Percentiles rank a stretch among this genome's conserved stretches.
Conservation (phyloP, 2,888 invertebrate species). For the Calliopum simillimum region DNA sequence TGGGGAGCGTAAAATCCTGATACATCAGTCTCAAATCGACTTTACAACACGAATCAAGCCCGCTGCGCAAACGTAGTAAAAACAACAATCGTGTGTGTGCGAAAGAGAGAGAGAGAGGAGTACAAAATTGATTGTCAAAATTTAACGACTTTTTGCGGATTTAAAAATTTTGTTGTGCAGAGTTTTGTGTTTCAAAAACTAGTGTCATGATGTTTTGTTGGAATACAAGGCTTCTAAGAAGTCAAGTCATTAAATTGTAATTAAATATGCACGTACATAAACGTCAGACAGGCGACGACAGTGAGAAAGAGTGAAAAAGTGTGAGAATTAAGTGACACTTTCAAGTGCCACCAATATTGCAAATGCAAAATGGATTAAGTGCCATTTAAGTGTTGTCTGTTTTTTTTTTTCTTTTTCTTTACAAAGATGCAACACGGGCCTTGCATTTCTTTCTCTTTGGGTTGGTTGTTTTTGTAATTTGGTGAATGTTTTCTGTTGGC, state of each 20-base stretch:
- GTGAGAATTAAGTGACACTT: slow-evolving; percentile 1
- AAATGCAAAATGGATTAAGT: neutral
- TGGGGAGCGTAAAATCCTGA: slow-evolving; percentile 25
- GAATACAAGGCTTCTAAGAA: slow-evolving; percentile 12
- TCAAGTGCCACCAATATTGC: neutral
- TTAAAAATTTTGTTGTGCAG: slow-evolving; percentile 16
- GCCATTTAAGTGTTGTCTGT: neutral
- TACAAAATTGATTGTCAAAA: neutral
- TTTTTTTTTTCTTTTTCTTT: neutral
- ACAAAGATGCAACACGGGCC: neutral
- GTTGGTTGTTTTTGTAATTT: neutral
- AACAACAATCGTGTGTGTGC: neutral
- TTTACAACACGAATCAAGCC: slow-evolving; percentile 21
- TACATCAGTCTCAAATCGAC: slow-evolving; percentile 36
- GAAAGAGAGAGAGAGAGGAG: neutral
- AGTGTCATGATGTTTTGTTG: neutral
- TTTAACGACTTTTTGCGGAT: slow-evolving; percentile 34
- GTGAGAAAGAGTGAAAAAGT: neutral
- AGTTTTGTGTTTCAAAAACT: neutral
- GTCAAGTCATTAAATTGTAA: slow-evolving; percentile 25
- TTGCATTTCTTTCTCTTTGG: neutral
- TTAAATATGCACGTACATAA: neutral
- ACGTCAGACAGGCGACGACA: neutral
- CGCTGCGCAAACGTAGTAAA: slow-evolving; percentile 11
- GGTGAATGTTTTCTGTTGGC: no score